Percentiles rank a stretch among this genome's conserved stretches.
These are phyloP conservation scores for Acronicta alni DNA, from an alignment of 2,888 invertebrate species.

Conservation along the genomic window DNA sequence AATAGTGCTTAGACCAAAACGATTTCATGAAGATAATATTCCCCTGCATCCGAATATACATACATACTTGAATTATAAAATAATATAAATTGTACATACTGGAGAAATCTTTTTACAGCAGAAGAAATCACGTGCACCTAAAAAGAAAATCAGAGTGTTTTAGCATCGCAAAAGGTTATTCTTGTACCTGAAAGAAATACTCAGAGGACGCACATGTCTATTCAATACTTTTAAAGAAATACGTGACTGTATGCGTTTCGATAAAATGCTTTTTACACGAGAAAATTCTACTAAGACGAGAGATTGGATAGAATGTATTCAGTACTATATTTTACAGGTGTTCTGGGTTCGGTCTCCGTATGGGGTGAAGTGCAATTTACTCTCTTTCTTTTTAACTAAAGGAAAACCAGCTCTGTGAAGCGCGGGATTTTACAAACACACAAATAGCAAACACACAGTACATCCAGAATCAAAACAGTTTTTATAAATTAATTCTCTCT, in stretches of 20 bases:
- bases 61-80: not conserved
- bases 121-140: conserved; percentile 14
- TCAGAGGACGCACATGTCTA: conserved; percentile 35
- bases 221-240: conserved; percentile 48
- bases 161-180: conserved; percentile 43
- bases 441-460: no score
- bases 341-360: no score
- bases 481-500: no score
- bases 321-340: no score
- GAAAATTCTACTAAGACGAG: conserved; percentile 18
- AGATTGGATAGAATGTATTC: not conserved
- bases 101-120: not conserved
- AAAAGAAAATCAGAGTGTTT: conserved; percentile 11
- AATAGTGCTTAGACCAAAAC: no score
- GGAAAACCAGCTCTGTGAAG: no score
- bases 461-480: no score
- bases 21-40: not conserved
- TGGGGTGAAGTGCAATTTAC: no score
- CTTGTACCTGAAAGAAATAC: conserved; percentile 46
- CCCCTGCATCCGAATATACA: not conserved
- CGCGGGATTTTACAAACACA: no score
- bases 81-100: not conserved
- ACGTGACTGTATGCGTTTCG: conserved; percentile 52
- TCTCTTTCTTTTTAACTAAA: no score
- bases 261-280: conserved; percentile 39